Conservation (phyloP, 2,888 invertebrate species). For the Macrosoma leucophasiata region DNA sequence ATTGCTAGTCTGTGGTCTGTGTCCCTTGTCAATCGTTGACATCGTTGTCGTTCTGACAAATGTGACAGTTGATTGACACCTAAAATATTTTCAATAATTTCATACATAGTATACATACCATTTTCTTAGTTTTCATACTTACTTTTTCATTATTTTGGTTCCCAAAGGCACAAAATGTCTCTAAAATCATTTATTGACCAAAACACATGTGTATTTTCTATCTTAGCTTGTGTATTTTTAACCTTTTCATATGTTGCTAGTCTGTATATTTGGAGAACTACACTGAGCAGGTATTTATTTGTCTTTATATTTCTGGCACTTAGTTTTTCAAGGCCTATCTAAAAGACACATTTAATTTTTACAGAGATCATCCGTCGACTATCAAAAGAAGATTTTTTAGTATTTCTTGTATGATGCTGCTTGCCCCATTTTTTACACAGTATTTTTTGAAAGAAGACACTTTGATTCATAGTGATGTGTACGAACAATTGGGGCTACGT, state of each 20-base stretch:
- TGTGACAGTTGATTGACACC: no score
- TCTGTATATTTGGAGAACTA: constrained; percentile 90
- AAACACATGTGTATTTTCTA: constrained; percentile 73
- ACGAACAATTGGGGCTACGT: constrained; percentile 85
- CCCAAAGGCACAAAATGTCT: no score
- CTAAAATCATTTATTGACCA: constrained; percentile 35
- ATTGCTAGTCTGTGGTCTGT: no score
- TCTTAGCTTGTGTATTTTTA: constrained; percentile 84
- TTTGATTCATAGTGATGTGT: constrained; percentile 77
- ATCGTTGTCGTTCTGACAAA: no score
- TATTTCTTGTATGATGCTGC: constrained; percentile 85
- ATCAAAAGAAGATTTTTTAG: constrained; percentile 92
- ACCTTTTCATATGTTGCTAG: constrained; percentile 90
- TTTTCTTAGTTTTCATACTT: no score
- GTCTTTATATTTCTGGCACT: background rate
- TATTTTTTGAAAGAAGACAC: constrained; percentile 80
- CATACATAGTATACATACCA: no score
- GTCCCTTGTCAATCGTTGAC: no score
- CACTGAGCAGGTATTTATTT: constrained; percentile 79
- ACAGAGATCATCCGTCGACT: constrained; percentile 90
- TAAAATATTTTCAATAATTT: no score
- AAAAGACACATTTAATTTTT: constrained; percentile 35
- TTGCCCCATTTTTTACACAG: constrained; percentile 87
- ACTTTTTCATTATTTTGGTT: no score
- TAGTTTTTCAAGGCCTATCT: constrained; percentile 76